Base-by-base conservation (phyloP, 2,113 vertebrate species). In the Gymnarchus niloticus region DNA sequence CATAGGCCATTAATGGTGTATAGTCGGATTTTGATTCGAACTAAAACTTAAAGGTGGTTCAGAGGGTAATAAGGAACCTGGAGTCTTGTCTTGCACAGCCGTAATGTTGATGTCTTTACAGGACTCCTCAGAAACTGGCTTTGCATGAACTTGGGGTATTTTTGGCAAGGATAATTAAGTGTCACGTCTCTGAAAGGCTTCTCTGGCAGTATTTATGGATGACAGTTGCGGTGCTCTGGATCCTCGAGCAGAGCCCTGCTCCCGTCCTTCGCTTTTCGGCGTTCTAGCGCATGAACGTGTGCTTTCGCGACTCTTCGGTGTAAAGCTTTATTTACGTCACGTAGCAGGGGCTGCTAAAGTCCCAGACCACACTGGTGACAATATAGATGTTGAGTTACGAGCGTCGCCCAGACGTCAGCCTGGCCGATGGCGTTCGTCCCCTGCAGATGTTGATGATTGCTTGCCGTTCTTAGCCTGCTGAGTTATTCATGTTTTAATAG, bases 121-220 rank as follows among this genome's bases (percentile, higher is more conserved):
- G 52, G 49, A 80, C 52, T 57, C 84, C 54, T 78, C 5, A 28
- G 52, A 73, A 51, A 78, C 49, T 52, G 69, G 37, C 73, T 57
- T 77, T 54, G 84, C 73, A 57, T 85, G 84, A 85, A 85, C 84
- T 57, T 80, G 73, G 37, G 84, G 41, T 85, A 85, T 85, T 85
- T 85, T 56, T 25, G 73, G 84, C 84, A 49, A 85, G 84, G 84
- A 80, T 85, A 85, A 85, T 85, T 77, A 85, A 56, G 84, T 57
- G 84, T 80, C 84, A 85, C 56, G 54, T 85, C 84, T 78, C 54
- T 10, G 49, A 56, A 80, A 80, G 84, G 59, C 54, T 57, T 56
- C 23, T 41, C 59, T 84, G 73, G 59, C 52, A 76, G 80, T 21
- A 54, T 86, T 83, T 86, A 86, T 86, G 85, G 78, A 86, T 86